A percentile compares a stretch with the other conserved stretches of the same genome.
These are phyloP conservation scores for Tychaedon coryphoeus DNA, from an alignment of 2,113 vertebrate genomes.

Conservation along the genomic window DNA sequence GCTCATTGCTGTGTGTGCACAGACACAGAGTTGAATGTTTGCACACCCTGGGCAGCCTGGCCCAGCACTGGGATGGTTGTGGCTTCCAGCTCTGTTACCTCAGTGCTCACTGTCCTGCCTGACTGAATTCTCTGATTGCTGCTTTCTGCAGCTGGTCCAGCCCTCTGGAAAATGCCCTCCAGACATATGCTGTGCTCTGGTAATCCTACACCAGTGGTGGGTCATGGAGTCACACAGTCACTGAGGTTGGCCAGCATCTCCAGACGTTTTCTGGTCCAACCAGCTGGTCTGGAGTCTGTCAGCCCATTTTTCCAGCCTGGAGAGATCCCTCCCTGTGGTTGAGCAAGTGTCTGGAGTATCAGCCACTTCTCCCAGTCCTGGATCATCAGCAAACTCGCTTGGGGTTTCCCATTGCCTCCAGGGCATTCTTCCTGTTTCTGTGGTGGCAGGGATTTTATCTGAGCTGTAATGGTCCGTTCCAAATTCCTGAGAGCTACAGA, in stretches of 20 bases:
- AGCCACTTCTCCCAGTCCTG: not conserved
- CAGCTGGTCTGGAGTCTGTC: not conserved
- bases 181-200: not conserved
- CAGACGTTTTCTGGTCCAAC: not conserved
- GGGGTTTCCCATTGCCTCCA: not conserved
- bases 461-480: not conserved
- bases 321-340: not conserved
- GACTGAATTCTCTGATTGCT: not conserved
- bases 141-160: not conserved
- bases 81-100: not conserved
- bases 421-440: not conserved
- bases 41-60: not conserved
- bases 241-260: not conserved
- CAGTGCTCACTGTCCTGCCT: accelerated
- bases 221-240: not conserved
- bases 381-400: not conserved
- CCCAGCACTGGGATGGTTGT: not conserved
- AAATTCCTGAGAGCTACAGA: not conserved
- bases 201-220: not conserved
- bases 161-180: not conserved
- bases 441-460: not conserved
- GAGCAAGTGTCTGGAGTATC: not conserved
- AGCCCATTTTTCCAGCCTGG: not conserved
- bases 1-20: not conserved
- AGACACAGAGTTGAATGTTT: not conserved